A percentile compares a stretch with the other conserved stretches of the same genome.
Conservation (phyloP, 2,888 invertebrate genomes). For the Cantharis nigra region DNA sequence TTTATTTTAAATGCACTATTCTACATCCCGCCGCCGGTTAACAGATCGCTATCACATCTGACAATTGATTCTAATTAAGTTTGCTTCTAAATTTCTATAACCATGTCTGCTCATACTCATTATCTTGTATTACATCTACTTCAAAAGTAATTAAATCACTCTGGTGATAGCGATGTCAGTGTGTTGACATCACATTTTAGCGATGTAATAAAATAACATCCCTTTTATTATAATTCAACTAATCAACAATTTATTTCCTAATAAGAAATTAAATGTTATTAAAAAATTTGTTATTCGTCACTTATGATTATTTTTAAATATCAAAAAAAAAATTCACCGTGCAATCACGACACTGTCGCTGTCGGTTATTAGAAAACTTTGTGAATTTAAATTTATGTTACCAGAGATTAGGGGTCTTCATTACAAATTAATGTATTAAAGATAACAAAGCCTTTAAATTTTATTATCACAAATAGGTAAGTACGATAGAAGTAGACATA, state of each 20-base stretch:
- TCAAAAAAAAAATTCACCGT: too few species aligned
- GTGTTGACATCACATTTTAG: not conserved
- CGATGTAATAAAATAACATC: not conserved
- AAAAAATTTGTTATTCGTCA: too few species aligned
- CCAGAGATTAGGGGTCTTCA: not conserved
- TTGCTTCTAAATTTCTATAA: constrained; percentile 15
- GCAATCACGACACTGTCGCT: not conserved
- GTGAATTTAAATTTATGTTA: not conserved
- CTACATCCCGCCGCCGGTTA: constrained; percentile 6
- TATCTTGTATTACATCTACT: constrained; percentile 22
- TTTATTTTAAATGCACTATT: not conserved
- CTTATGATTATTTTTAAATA: too few species aligned
- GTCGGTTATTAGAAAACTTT: not conserved
- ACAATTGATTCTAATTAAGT: constrained; percentile 25
- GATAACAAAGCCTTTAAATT: too few species aligned
- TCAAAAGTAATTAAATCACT: constrained; percentile 20
- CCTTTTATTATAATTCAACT: not conserved
- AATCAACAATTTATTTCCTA: constrained; percentile 6
- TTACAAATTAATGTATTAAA: too few species aligned
- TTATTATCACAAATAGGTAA: too few species aligned
- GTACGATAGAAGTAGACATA: too few species aligned
- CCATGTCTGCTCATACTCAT: constrained; percentile 13
- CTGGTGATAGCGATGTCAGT: constrained; percentile 12
- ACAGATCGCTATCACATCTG: constrained; percentile 12
- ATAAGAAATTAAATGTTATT: not conserved